Base-by-base conservation (phyloP, 2,113 vertebrate genomes). In the Theristicus caerulescens region DNA sequence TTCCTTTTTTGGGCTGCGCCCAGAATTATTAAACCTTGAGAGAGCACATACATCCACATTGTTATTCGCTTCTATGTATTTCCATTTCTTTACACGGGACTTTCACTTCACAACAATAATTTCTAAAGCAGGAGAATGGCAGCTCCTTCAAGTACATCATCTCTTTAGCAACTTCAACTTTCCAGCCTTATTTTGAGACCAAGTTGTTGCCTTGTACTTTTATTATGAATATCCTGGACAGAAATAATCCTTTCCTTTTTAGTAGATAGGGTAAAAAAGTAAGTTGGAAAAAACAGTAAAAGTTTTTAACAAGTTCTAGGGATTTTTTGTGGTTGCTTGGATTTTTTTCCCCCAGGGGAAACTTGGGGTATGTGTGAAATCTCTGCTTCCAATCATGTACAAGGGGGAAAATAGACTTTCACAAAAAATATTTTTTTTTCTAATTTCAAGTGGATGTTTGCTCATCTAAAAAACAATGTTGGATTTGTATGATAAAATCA, bases 251-350 rank as follows among this genome's bases (percentile, higher is more conserved):
- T 64, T 90, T 82, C 76, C 44, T 78, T 93, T 92, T 73, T 22
- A 90, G 65, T 15, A 86, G 34, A 64, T 8, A 51, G 34, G 9
- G 11, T 64, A 88, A 88, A 94, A 82, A 93, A 73, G 1, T 31
- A 49, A 85, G 26, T 18, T 86, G 93, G 86, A 74, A 95, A 94
- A 97, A 81, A 21, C 83, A 86, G 64, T 88, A 91, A 77, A 79
- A 55, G 6, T 61, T 83, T 90, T 92, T 86, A 92, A 94, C 52
- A 83, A 96, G 80, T 96, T 90, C 91, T 90, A 81, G 51, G 82
- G 59, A 92, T 55, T 95, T 70, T 87, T 61, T 64, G 73, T 72
- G 32, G 47, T 49, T 90, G 44, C 58, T 69, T 65, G 34, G 40
- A 62, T 38, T 64, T 62, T 55, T 58, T 6, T 4, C 1, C 73